phyloP scores from a whole-genome alignment of 1,140 invertebrate species.

The Ptiloglossa arizonensis region DNA sequence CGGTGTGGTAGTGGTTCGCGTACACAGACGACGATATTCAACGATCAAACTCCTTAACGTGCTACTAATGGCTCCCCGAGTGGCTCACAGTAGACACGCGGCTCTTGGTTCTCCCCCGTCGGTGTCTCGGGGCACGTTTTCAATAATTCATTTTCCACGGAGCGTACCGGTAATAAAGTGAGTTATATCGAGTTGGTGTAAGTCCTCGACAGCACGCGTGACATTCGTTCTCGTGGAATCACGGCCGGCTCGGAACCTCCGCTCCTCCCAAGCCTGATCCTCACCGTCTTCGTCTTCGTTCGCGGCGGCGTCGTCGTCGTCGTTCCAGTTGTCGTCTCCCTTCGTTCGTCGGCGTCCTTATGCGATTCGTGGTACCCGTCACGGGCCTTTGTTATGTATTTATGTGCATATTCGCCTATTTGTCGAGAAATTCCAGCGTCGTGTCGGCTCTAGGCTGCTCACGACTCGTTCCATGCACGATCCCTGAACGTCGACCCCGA shows the following conservation, averaged over 20 bases:
- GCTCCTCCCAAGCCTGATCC: too few species aligned
- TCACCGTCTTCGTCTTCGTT: neutral
- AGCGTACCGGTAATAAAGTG: conserved; percentile 58
- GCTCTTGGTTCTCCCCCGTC: neutral
- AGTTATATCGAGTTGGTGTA: conserved; percentile 51
- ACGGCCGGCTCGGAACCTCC: conserved; percentile 13
- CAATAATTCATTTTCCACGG: conserved; percentile 53
- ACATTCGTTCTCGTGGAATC: conserved; percentile 49
- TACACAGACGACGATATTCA: neutral
- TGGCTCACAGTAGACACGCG: neutral
- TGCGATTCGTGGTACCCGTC: conserved; percentile 60
- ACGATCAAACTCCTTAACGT: conserved; percentile 7
- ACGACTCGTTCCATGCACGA: conserved; percentile 72
- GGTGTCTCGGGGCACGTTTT: conserved; percentile 43
- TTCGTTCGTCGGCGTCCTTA: conserved; percentile 48
- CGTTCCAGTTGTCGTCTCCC: conserved; percentile 41
- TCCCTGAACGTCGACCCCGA: conserved; percentile 65
- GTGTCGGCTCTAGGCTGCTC: conserved; percentile 72
- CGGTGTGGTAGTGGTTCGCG: neutral
- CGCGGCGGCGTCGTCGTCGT: neutral
- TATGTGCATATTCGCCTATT: conserved; percentile 76
- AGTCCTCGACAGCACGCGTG: conserved; percentile 45
- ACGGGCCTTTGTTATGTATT: conserved; percentile 71
- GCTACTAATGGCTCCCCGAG: conserved; percentile 31
- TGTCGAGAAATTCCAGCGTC: conserved; percentile 74